A percentile compares a stretch with the other conserved stretches of the same genome.
Conservation (phyloP, 2,888 invertebrate species). For the Lithophane ornitopus region DNA sequence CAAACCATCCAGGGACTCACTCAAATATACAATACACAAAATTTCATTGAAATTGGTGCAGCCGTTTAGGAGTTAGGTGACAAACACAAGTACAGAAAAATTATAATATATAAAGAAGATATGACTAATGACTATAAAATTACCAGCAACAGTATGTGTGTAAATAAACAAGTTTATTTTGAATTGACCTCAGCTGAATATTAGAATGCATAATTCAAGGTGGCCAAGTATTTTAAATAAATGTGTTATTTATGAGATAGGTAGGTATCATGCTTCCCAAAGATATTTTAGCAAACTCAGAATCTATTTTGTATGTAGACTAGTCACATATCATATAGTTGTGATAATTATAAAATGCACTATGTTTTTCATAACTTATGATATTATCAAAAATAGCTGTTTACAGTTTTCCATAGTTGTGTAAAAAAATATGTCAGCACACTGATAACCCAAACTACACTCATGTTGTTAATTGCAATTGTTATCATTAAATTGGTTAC, state of each 20-base stretch:
- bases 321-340: too few species aligned
- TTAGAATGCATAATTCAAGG: conserved; percentile 46
- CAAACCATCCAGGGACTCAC: too few species aligned
- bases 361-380: conserved; percentile 1
- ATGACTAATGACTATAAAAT: conserved; percentile 3
- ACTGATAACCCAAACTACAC: conserved; percentile 45
- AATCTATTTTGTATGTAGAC: not conserved
- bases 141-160: not conserved
- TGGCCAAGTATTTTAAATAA: conserved; percentile 11
- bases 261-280: not conserved
- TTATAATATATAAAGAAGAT: too few species aligned
- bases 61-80: too few species aligned
- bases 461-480: conserved; percentile 36
- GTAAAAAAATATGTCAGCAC: conserved; percentile 32
- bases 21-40: too few species aligned
- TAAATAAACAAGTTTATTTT: conserved; percentile 28
- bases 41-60: too few species aligned
- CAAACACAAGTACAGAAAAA: too few species aligned
- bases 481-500: conserved; percentile 35
- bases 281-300: conserved; percentile 14
- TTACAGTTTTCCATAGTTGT: conserved; percentile 25
- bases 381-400: conserved; percentile 5
- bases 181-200: conserved; percentile 42
- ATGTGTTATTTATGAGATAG: too few species aligned
- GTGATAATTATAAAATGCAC: not conserved